Percentiles rank a stretch among this genome's conserved stretches.
These are phyloP conservation scores for Zaprionus capensis DNA, from an alignment of 1,140 invertebrate species.

Conservation along the genomic window DNA sequence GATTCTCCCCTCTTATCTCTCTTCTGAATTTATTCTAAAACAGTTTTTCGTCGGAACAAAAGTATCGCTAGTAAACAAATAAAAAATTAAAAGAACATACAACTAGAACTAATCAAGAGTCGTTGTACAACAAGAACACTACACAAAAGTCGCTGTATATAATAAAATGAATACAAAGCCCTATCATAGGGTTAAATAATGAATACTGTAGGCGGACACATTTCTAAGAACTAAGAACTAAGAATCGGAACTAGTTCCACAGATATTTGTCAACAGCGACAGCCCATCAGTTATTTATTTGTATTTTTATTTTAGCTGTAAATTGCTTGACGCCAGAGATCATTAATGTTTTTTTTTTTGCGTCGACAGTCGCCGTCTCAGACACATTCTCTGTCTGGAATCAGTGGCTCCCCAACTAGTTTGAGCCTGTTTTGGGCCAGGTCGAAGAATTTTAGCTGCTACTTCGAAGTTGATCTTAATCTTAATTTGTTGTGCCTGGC, in stretches of 20 bases:
- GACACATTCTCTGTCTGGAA: conserved; percentile 17
- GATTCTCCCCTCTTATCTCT: no score
- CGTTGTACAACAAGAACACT: no score
- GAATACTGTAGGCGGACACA: not conserved
- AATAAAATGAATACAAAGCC: no score
- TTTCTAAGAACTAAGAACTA: not conserved
- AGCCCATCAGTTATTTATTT: conserved; percentile 66
- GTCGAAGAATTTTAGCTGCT: conserved; percentile 56
- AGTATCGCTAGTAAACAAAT: no score
- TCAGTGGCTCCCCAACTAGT: conserved; percentile 31
- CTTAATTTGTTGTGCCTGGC: conserved; percentile 77
- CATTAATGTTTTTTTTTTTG: conserved; percentile 52
- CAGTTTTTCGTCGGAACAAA: no score
- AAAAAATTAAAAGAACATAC: no score
- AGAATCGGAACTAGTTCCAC: conserved; percentile 53
- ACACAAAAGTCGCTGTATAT: no score
- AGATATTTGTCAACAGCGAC: conserved; percentile 52
- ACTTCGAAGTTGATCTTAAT: conserved; percentile 77
- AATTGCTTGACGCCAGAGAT: conserved; percentile 75
- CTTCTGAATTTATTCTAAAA: not conserved
- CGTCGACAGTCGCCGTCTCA: conserved; percentile 6
- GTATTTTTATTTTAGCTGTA: conserved; percentile 70
- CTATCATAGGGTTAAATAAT: not conserved
- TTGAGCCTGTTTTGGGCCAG: conserved; percentile 54
- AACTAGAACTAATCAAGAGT: no score